A percentile compares a stretch with the other conserved stretches of the same genome.
Conservation (phyloP, 2,113 vertebrate genomes). For the Megaleporinus macrocephalus region DNA sequence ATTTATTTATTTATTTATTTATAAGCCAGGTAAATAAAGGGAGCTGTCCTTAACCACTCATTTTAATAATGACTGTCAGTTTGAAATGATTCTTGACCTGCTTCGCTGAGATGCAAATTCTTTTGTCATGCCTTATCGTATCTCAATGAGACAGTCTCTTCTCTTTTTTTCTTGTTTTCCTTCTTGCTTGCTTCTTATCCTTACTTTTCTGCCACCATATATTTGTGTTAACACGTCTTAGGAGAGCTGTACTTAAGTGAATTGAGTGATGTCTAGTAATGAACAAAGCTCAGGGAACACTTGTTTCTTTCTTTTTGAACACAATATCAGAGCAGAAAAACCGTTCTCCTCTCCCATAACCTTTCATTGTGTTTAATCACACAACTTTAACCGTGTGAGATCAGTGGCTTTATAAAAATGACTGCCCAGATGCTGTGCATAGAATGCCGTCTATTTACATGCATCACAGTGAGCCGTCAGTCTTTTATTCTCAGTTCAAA, state of each 20-base stretch:
- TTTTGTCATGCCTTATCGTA: neutral
- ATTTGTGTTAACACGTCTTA: neutral
- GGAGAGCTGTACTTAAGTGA: neutral
- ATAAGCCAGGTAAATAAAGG: constrained; percentile 76
- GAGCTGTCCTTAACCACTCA: constrained; percentile 61
- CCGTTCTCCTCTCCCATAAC: neutral
- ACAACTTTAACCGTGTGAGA: constrained; percentile 38
- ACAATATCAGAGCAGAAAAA: constrained; percentile 34
- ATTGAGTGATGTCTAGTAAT: constrained; percentile 27
- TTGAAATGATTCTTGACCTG: constrained; percentile 37
- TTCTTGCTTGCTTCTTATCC: too few species aligned
- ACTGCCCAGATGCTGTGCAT: constrained; percentile 42
- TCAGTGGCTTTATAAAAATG: constrained; percentile 53
- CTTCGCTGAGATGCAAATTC: neutral
- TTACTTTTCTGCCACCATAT: neutral
- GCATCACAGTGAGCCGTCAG: constrained; percentile 7
- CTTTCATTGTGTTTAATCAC: constrained; percentile 53
- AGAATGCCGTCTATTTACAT: constrained; percentile 44
- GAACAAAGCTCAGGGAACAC: constrained; percentile 20
- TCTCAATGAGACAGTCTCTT: neutral
- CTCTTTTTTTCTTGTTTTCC: neutral
- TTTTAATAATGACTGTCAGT: constrained; percentile 33
- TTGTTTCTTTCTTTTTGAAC: constrained; percentile 35
- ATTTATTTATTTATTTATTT: constrained; percentile 67
- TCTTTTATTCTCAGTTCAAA: constrained; percentile 50